Conservation (phyloP, 2,888 invertebrate species). For the Limnephilus rhombicus region DNA sequence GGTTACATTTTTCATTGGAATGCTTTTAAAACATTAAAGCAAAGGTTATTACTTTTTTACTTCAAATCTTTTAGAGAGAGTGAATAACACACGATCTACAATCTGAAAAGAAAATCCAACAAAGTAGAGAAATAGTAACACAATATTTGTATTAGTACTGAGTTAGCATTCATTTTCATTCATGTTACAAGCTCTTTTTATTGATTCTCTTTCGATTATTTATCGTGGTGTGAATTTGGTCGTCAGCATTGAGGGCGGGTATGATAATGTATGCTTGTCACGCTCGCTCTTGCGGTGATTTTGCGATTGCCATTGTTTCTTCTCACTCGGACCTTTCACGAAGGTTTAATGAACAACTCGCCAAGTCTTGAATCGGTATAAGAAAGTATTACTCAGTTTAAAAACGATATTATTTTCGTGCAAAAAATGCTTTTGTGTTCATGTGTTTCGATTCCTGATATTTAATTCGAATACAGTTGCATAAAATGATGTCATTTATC, state of each 20-base stretch:
- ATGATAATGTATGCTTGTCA: background rate
- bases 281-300: background rate
- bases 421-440: background rate
- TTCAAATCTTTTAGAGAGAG: background rate
- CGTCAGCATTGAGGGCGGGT: background rate
- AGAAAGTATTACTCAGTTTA: background rate
- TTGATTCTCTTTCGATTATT: background rate
- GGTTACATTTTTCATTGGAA: background rate
- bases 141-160: background rate
- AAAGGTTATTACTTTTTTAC: background rate
- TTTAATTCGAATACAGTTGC: background rate
- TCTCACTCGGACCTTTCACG: slow-evolving; percentile 15
- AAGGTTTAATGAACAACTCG: background rate
- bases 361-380: slow-evolving; percentile 4
- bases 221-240: background rate
- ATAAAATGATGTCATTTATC: background rate
- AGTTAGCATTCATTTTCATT: background rate
- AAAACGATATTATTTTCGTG: background rate
- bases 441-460: background rate
- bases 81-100: background rate
- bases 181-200: background rate
- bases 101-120: background rate
- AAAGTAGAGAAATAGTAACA: background rate
- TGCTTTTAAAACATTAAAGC: background rate
- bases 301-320: background rate